Percentiles rank a stretch among this genome's conserved stretches.
These are phyloP conservation scores for Hippasteria phrygiana DNA, from an alignment of 53 echinoderm and acorn worm genomes.

Conservation along the genomic window DNA sequence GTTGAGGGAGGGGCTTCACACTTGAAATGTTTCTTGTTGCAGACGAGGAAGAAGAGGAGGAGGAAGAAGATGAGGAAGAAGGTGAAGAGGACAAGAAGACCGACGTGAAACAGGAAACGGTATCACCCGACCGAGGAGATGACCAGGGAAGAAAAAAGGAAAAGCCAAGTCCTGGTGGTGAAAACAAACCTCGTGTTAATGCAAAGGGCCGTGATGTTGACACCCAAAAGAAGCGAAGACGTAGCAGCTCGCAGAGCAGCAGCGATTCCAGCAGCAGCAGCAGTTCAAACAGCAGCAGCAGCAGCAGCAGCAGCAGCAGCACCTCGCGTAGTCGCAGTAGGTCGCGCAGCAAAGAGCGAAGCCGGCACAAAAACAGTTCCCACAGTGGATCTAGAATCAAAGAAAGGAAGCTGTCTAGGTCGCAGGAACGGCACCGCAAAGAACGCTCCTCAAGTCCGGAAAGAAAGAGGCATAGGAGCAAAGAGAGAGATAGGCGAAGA, in stretches of 20 bases:
- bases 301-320: constrained; percentile 43
- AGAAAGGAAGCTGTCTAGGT: constrained; percentile 44
- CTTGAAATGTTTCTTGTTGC: background rate
- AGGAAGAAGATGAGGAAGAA: constrained; percentile 37
- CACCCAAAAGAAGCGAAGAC: background rate
- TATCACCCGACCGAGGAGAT: constrained; percentile 18
- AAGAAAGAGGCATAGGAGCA: constrained; percentile 49
- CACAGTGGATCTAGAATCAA: constrained; percentile 57
- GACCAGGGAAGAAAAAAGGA: constrained; percentile 27
- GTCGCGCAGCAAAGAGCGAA: constrained; percentile 58
- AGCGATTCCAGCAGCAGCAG: constrained; percentile 20
- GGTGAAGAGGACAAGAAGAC: constrained; percentile 31
- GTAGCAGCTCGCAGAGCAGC: constrained; percentile 60
- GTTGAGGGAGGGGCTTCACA: too few relatives aligned
- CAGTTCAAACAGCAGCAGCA: constrained; percentile 52
- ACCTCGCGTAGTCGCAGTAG: constrained; percentile 45
- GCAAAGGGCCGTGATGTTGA: background rate
- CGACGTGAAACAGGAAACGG: constrained; percentile 26
- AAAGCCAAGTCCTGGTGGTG: background rate
- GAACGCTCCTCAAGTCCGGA: constrained; percentile 36
- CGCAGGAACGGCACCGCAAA: constrained; percentile 22
- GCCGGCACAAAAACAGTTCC: constrained; percentile 39
- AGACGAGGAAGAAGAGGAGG: constrained; percentile 39
- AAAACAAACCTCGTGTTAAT: constrained; percentile 18
- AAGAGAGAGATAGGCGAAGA: constrained; percentile 32